Evolutionary conservation across 2,797 vertebrate genomes (phyloP).

Genomic region (Tapera naevia): DNA sequence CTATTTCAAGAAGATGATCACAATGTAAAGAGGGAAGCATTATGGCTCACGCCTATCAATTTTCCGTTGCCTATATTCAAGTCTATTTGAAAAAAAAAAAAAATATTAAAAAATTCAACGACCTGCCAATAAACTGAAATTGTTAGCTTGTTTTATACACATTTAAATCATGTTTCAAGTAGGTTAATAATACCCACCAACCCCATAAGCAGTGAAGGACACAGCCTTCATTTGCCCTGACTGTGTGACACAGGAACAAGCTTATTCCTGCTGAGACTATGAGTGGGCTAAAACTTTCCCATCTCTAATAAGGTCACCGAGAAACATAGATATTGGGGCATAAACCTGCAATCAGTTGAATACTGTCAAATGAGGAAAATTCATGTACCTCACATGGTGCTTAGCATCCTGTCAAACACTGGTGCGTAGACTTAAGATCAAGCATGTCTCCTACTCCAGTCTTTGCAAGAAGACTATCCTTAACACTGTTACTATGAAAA

Average conservation of each 20-base stretch:
- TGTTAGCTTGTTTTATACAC: not conserved
- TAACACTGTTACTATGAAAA: not conserved
- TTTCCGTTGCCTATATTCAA: not conserved
- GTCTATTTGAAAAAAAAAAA: not conserved
- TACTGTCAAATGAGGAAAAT: not conserved
- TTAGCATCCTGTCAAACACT: not conserved
- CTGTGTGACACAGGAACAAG: not conserved
- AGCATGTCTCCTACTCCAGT: not conserved
- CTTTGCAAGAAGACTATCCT: not conserved
- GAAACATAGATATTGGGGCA: not conserved
- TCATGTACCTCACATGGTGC: not conserved
- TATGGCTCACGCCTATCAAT: not conserved
- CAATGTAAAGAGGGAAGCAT: not conserved
- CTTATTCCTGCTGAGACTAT: not conserved
- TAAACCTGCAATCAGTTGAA: not conserved
- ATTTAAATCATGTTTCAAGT: not conserved
- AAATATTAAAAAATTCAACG: not conserved
- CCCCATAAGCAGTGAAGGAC: not conserved
- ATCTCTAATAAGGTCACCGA: constrained; percentile 3
- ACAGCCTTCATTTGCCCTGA: not conserved
- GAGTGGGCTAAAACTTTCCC: not conserved
- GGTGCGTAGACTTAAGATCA: not conserved
- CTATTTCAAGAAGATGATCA: not conserved
- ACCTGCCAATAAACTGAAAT: not conserved
- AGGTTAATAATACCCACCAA: not conserved